Conservation (phyloP, 2,797 vertebrate genomes). For the Phrynocephalus forsythii region DNA sequence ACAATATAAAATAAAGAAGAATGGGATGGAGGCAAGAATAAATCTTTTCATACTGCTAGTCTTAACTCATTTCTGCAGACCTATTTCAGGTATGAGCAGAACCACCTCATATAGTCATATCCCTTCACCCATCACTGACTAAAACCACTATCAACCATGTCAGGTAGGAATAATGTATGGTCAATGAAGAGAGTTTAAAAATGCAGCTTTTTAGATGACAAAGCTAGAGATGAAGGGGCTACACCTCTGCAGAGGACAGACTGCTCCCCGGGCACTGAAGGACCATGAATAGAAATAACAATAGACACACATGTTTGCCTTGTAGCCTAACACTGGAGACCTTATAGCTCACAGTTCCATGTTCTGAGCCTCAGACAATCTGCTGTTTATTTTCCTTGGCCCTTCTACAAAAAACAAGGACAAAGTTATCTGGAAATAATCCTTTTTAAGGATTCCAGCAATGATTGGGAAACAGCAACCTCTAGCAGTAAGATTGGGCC, state of each 20-base stretch:
- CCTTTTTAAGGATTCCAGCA: accelerated
- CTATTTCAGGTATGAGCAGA: not conserved
- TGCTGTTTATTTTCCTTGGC: not conserved
- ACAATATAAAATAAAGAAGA: not conserved
- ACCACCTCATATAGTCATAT: not conserved
- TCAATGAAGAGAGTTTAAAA: not conserved
- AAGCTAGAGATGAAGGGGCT: not conserved
- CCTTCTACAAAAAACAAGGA: accelerated
- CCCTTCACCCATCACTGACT: not conserved
- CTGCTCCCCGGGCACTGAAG: not conserved
- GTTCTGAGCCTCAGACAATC: not conserved
- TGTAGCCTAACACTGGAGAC: not conserved
- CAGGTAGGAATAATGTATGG: too few species aligned
- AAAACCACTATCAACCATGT: not conserved
- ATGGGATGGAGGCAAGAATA: not conserved
- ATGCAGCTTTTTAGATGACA: not conserved
- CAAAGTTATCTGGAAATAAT: not conserved
- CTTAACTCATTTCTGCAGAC: not conserved
- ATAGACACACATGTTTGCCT: not conserved
- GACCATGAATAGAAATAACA: not conserved
- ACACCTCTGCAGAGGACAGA: not conserved
- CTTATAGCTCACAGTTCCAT: not conserved
- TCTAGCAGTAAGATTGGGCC: conserved; percentile 52
- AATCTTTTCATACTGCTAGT: not conserved
- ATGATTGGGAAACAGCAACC: conserved; percentile 51